Evolutionary conservation across 2,113 vertebrate genomes (phyloP).

Genomic region (Ascaphus truei): DNA sequence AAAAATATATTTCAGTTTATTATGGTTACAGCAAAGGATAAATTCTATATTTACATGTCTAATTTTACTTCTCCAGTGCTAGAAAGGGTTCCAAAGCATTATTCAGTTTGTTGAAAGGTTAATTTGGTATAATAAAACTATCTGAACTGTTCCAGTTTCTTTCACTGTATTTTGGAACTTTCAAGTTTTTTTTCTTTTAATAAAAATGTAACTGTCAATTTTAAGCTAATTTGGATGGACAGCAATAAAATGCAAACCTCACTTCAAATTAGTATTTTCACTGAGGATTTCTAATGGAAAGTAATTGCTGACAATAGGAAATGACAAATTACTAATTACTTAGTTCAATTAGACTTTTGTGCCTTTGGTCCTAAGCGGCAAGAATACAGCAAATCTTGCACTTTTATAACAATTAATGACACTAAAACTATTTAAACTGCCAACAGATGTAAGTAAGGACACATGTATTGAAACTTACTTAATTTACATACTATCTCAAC

Average conservation of each 20-base stretch:
- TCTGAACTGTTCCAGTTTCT: background rate
- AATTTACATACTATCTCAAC: constrained; percentile 74
- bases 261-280: constrained; percentile 82
- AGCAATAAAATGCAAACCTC: constrained; percentile 79
- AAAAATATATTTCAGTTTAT: no score
- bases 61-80: no score
- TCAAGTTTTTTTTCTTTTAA: constrained; percentile 57
- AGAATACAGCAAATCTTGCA: constrained; percentile 82
- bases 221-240: constrained; percentile 83
- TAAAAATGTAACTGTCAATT: constrained; percentile 80
- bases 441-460: constrained; percentile 78
- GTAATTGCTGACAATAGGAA: constrained; percentile 87
- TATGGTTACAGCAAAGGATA: no score
- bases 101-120: no score
- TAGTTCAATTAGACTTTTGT: constrained; percentile 86
- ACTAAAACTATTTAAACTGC: constrained; percentile 82
- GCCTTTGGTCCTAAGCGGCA: constrained; percentile 82
- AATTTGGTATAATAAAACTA: no score
- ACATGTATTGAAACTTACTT: constrained; percentile 75
- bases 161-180: background rate
- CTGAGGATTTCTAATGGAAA: constrained; percentile 79
- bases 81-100: no score
- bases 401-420: constrained; percentile 84
- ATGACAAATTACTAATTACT: constrained; percentile 88
- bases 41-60: no score